Base-by-base conservation (phyloP, 2,888 invertebrate species). In the Ypsolopha sequella region DNA sequence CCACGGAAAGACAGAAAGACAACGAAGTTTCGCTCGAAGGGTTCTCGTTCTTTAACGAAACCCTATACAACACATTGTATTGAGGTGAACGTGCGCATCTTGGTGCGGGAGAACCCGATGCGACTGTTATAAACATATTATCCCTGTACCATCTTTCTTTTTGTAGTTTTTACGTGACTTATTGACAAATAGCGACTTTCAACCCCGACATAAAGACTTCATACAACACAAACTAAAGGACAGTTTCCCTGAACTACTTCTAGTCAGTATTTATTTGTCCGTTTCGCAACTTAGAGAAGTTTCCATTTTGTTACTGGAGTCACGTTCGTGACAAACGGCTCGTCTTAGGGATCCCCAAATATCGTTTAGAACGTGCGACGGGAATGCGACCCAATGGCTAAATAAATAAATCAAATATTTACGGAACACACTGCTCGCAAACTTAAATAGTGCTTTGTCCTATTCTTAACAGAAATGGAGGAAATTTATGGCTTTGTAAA, bases 331-430 rank as follows among this genome's bases (percentile, higher is more conserved):
- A 85, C 85, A 81, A 79, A 81, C 84, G 73, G 72, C 66, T 77
- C 82, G 81, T 85, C 85, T 82, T 77, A 77, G 84, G 84, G 85
- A 86, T 86, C 81, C 84, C 85, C 85, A 85, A 86, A 86, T 85
- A 85, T 85, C 85, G 85, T 81, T 85, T 84, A 85, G 81, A 80
- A 85, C 85, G 85, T 86, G 85, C 73, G 70, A 77, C 73, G 66
- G 80, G 81, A 75, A 80, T 80, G 80, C 79, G 72, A 80, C 80
- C 75, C 73, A 64, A 67, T 64, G 75, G 75, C 76, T 78, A 82
- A 85, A 85, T 79, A 85, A 85, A 86, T 85, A 85, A 85, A 85
- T 85, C 85, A 82, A 81, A 82, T 74, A 76, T 75, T 74, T 73
- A 78, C 77, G 76, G 73, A 82, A 81, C 80, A 79, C 73, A 68